These are phyloP conservation scores for Eriosoma lanigerum DNA, from an alignment of 1,140 invertebrate genomes.

Conservation along the genomic window DNA sequence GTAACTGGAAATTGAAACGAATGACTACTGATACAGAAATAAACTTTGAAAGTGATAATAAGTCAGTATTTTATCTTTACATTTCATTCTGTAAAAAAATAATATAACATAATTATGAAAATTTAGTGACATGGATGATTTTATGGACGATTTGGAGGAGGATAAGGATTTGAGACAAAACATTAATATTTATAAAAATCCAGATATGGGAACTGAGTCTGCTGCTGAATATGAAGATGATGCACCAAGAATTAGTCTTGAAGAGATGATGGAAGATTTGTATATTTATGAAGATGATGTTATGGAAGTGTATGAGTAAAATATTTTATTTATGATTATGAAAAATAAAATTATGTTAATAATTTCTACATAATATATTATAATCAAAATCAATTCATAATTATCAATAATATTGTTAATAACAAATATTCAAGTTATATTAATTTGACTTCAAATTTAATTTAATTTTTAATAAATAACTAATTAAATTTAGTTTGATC, in stretches of 20 bases:
- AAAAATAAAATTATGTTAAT: no score
- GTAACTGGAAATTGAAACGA: conserved; percentile 93
- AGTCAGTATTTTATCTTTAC: conserved; percentile 61
- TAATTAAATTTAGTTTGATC: no score
- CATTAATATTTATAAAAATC: conserved; percentile 85
- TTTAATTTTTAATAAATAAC: no score
- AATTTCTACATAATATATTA: no score
- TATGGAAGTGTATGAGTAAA: conserved; percentile 49
- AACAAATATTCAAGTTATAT: no score
- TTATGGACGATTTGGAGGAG: conserved; percentile 97
- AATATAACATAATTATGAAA: conserved; percentile 1
- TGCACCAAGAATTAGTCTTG: conserved; percentile 82
- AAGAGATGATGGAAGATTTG: conserved; percentile 97
- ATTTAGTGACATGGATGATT: conserved; percentile 86
- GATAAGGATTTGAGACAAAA: conserved; percentile 84
- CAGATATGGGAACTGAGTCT: conserved; percentile 62
- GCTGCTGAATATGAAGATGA: conserved; percentile 69
- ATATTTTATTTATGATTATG: neutral
- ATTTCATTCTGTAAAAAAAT: neutral
- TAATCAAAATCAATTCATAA: no score
- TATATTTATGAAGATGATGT: conserved; percentile 76
- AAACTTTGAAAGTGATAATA: conserved; percentile 64
- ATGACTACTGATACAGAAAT: conserved; percentile 70
- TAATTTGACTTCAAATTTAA: no score
- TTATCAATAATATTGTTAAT: no score